phyloP scores from a whole-genome alignment of 1,140 invertebrate genomes.

The Akabosia matsudoensis region DNA sequence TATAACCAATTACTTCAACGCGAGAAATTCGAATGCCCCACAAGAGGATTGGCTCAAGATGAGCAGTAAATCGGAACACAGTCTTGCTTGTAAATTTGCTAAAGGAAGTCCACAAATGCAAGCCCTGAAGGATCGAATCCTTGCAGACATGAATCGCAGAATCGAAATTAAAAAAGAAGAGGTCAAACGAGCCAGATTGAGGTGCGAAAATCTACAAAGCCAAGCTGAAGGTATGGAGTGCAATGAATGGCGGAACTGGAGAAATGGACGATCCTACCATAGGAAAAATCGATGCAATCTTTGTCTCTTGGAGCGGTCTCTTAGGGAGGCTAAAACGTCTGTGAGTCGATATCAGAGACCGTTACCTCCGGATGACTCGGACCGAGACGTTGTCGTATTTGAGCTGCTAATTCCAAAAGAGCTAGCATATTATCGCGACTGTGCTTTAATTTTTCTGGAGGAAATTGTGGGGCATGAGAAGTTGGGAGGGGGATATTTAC shows the following conservation, averaged over 20 bases:
- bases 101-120: neutral
- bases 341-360: neutral
- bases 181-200: neutral
- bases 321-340: neutral
- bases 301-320: too few species aligned
- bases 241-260: too few species aligned
- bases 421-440: neutral
- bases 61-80: neutral
- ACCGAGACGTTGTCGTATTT: neutral
- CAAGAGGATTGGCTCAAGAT: neutral
- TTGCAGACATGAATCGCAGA: neutral
- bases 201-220: neutral
- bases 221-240: neutral
- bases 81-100: neutral
- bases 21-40: neutral
- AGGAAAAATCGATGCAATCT: too few species aligned
- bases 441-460: neutral
- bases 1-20: neutral
- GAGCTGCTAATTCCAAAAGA: neutral
- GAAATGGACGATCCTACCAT: too few species aligned
- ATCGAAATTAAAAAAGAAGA: neutral
- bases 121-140: neutral
- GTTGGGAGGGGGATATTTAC: neutral
- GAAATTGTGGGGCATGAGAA: neutral
- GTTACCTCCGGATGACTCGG: neutral